Conservation (phyloP, 2,113 vertebrate species). For the Centropus unirufus region DNA sequence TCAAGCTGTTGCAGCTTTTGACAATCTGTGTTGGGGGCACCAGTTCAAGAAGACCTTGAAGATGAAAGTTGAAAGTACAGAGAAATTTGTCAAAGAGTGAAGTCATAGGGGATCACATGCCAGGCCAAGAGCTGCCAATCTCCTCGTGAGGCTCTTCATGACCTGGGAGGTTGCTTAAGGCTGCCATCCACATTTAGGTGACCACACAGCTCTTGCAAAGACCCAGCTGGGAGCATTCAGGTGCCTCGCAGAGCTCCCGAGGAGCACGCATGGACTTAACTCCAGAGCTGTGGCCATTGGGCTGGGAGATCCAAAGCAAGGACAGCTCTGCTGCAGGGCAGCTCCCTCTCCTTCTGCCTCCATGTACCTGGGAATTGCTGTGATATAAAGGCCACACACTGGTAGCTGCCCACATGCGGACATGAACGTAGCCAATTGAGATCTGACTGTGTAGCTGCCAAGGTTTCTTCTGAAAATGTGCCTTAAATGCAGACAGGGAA, state of each 20-base stretch:
- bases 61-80: not conserved
- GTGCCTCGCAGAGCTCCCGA: not conserved
- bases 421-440: not conserved
- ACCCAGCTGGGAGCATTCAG: too few relatives aligned
- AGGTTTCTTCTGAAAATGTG: not conserved
- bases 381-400: rapidly evolving
- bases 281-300: rapidly evolving
- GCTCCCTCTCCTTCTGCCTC: not conserved
- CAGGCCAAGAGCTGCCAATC: not conserved
- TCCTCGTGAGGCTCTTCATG: not conserved
- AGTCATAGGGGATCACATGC: rapidly evolving
- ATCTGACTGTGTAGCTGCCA: not conserved
- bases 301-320: not conserved
- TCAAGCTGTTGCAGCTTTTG: not conserved
- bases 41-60: not conserved
- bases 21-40: rapidly evolving
- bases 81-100: not conserved
- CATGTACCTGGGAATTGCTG: not conserved
- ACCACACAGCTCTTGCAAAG: not conserved
- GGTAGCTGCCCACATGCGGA: not conserved
- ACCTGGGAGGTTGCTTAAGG: not conserved
- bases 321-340: not conserved
- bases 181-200: rapidly evolving
- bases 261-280: rapidly evolving
- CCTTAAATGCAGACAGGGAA: rapidly evolving